Conservation (phyloP, 1,140 invertebrate species). For the Hylaeus anthracinus region DNA sequence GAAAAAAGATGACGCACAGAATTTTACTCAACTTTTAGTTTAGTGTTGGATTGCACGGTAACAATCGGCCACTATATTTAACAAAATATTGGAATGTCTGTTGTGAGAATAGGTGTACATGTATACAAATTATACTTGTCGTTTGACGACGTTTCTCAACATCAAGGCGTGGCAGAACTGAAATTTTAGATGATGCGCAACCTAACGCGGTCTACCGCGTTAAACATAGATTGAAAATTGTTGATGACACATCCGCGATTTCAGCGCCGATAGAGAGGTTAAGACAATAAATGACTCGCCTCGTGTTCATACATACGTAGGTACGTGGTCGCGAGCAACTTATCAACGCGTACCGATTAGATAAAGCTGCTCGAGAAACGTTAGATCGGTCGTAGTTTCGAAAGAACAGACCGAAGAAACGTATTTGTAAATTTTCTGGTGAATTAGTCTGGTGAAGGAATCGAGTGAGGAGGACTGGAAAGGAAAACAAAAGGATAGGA, state of each 20-base stretch:
- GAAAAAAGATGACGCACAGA: too few relatives aligned
- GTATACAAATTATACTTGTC: too few relatives aligned
- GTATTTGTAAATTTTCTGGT: slow-evolving; percentile 2
- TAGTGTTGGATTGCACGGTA: too few relatives aligned
- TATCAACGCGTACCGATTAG: slow-evolving; percentile 35
- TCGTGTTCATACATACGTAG: neutral
- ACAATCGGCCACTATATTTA: too few relatives aligned
- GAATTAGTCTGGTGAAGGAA: too few relatives aligned
- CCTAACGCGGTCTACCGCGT: neutral
- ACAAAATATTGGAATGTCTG: too few relatives aligned
- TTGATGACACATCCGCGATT: neutral
- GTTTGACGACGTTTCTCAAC: too few relatives aligned
- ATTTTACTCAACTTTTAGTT: too few relatives aligned
- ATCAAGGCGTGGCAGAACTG: too few relatives aligned
- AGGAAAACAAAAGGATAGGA: neutral
- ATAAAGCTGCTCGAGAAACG: slow-evolving; percentile 1
- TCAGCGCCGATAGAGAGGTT: neutral
- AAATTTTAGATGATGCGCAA: too few relatives aligned
- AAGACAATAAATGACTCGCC: slow-evolving; percentile 2
- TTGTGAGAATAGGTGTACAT: too few relatives aligned
- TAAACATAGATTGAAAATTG: neutral
- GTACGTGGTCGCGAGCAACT: neutral
- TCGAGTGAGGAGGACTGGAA: too few relatives aligned
- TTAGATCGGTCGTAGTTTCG: neutral
- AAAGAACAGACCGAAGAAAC: neutral